Conservation (phyloP, 2,113 vertebrate species). For the Cynoglossus semilaevis region DNA sequence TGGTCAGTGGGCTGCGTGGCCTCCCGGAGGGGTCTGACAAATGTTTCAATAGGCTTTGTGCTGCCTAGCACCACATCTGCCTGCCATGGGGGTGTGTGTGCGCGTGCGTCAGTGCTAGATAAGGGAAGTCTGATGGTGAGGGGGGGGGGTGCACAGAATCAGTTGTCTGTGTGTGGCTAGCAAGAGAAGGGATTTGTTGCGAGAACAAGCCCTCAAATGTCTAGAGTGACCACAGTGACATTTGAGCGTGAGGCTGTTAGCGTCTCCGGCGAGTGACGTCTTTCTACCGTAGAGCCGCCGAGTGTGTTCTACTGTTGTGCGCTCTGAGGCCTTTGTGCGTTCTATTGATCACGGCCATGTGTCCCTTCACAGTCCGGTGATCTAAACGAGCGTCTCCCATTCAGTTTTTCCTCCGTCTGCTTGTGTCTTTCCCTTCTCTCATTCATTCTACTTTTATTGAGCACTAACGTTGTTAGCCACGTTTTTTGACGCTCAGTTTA, state of each 20-base stretch:
- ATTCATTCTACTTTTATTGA: background rate
- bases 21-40: constrained; percentile 60
- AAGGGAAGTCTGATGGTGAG: constrained; percentile 6
- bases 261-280: constrained; percentile 13
- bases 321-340: constrained; percentile 49
- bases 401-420: constrained; percentile 9
- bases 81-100: constrained; percentile 15
- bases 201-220: background rate
- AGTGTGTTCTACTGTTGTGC: constrained; percentile 8
- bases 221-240: background rate
- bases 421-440: background rate
- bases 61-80: constrained; percentile 63
- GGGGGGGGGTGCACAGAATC: background rate
- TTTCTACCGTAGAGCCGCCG: constrained; percentile 2
- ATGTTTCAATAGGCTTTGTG: constrained; percentile 67
- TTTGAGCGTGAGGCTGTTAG: background rate
- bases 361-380: constrained; percentile 31
- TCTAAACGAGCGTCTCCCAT: constrained; percentile 17
- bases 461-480: background rate
- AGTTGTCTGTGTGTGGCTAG: constrained; percentile 2
- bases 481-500: constrained; percentile 6
- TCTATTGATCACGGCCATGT: constrained; percentile 61
- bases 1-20: constrained; percentile 66
- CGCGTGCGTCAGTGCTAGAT: background rate
- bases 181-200: constrained; percentile 1